phyloP scores from a whole-genome alignment of 2,113 vertebrate species.

The Zapornia atra region DNA sequence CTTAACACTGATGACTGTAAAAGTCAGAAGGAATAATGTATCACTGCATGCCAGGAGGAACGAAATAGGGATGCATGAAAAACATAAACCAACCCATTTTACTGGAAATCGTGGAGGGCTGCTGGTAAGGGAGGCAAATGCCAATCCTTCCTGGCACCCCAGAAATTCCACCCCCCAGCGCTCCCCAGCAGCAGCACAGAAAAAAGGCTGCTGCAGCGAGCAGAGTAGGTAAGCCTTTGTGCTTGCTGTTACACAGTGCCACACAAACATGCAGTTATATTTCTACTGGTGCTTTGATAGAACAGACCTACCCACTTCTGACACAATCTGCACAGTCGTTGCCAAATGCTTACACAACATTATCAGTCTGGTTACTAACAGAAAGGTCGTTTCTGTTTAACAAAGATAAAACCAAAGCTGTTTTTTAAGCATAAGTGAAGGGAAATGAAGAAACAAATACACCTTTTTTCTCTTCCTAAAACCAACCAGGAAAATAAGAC shows the following conservation, averaged over 20 bases:
- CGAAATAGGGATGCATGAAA: neutral
- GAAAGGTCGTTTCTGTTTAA: slow-evolving; percentile 45
- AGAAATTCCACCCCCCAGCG: neutral
- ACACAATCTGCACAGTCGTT: neutral
- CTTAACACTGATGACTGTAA: neutral
- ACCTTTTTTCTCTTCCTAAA: neutral
- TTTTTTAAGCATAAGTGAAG: neutral
- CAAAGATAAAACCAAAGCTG: slow-evolving; percentile 33
- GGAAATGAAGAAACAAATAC: neutral
- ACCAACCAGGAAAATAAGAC: neutral
- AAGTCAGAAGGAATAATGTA: neutral
- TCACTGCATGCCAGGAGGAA: neutral
- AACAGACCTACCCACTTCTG: neutral
- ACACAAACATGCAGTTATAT: neutral
- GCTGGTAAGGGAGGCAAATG: neutral
- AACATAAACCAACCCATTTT: neutral
- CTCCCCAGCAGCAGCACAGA: neutral
- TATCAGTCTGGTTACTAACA: neutral
- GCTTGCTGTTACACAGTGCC: neutral
- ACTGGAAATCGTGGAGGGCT: neutral
- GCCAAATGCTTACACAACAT: neutral
- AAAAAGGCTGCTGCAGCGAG: neutral
- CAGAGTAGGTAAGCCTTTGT: neutral
- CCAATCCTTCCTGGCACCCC: neutral
- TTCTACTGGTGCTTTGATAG: neutral